Percentiles rank a stretch among this genome's conserved stretches.
Conservation (phyloP, 2,888 invertebrate species). For the Eupithecia pulchellata region DNA sequence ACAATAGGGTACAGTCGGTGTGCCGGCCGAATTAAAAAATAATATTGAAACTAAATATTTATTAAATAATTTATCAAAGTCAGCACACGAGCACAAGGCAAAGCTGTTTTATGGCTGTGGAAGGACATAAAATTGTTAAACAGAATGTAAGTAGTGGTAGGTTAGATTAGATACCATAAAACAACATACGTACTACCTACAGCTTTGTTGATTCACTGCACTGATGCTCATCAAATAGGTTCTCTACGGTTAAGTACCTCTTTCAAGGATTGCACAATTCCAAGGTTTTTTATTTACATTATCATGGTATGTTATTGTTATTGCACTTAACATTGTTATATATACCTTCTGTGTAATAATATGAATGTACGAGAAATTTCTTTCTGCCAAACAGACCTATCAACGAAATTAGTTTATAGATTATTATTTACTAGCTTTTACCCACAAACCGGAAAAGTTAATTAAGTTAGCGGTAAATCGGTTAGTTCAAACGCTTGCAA, state of each 20-base stretch:
- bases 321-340: neutral
- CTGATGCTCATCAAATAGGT: neutral
- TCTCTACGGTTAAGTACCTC: neutral
- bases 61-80: no score
- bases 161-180: no score
- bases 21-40: no score
- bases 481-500: conserved; percentile 16
- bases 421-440: neutral
- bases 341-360: no score
- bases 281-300: neutral
- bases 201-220: neutral
- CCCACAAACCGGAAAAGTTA: conserved; percentile 19
- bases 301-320: neutral
- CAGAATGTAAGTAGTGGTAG: no score
- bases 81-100: neutral
- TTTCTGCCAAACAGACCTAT: neutral
- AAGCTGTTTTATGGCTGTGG: neutral
- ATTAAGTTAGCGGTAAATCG: conserved; percentile 15
- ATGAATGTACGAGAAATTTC: neutral
- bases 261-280: neutral
- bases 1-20: no score
- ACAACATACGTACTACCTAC: no score
- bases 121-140: neutral
- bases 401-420: neutral
- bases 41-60: no score